Evolutionary conservation across 2,888 invertebrate species (phyloP).

Genomic region (Drosophila mayaguana): DNA sequence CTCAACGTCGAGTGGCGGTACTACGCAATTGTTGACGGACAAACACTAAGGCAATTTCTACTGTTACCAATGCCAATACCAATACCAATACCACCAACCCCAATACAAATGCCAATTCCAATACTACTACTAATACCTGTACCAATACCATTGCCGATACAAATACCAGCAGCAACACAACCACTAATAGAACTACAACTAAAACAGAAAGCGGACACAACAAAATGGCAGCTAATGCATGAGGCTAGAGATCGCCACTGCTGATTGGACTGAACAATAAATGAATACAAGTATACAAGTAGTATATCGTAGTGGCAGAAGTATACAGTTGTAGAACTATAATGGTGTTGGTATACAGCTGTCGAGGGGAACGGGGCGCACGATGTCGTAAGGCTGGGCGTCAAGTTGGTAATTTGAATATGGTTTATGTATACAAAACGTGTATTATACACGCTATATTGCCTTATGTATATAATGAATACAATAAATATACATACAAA

Average conservation of each 20-base stretch:
- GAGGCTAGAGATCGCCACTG: constrained; percentile 63
- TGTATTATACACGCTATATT: constrained; percentile 39
- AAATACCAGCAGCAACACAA: background rate
- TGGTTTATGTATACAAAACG: constrained; percentile 62
- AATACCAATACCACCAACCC: too few species aligned
- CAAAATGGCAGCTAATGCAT: constrained; percentile 69
- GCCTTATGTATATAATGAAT: background rate
- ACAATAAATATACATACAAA: background rate
- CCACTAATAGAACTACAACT: background rate
- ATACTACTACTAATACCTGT: too few species aligned
- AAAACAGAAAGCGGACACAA: constrained; percentile 30
- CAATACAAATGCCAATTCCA: too few species aligned
- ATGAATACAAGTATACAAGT: constrained; percentile 58
- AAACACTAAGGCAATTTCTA: constrained; percentile 30
- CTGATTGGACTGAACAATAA: constrained; percentile 74
- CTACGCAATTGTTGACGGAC: constrained; percentile 29
- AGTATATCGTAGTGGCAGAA: background rate
- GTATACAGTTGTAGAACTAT: background rate
- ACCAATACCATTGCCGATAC: constrained; percentile 4
- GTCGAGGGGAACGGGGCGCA: background rate
- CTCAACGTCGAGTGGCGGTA: constrained; percentile 58
- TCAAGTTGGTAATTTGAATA: constrained; percentile 74
- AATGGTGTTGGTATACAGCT: too few species aligned
- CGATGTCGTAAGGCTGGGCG: constrained; percentile 27
- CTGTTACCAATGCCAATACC: background rate